Conservation (phyloP, 2,797 vertebrate species). For the Chelmon rostratus region DNA sequence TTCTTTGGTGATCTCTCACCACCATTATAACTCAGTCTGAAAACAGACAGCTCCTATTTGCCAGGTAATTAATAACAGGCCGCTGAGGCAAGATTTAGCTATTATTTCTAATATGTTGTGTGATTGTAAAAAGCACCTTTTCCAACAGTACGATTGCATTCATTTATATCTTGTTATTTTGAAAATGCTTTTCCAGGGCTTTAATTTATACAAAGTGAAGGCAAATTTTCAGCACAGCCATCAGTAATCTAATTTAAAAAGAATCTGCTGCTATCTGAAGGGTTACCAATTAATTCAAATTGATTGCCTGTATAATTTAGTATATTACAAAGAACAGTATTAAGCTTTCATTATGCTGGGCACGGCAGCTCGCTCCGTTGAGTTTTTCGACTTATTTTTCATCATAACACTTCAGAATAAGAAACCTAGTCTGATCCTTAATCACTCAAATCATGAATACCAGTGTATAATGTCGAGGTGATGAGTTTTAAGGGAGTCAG, state of each 20-base stretch:
- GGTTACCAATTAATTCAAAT: slow-evolving; percentile 79
- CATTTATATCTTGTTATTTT: slow-evolving; percentile 93
- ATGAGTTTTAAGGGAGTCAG: slow-evolving; percentile 67
- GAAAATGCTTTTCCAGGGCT: slow-evolving; percentile 84
- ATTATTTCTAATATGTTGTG: slow-evolving; percentile 97
- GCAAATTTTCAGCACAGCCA: slow-evolving; percentile 75
- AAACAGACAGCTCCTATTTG: slow-evolving; percentile 87
- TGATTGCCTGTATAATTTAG: slow-evolving; percentile 79
- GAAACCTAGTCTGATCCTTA: slow-evolving; percentile 51
- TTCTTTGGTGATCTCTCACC: slow-evolving; percentile 83
- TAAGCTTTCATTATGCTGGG: slow-evolving; percentile 73
- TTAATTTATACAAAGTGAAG: slow-evolving; percentile 86
- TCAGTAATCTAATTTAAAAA: slow-evolving; percentile 82
- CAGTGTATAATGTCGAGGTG: slow-evolving; percentile 47
- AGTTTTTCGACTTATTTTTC: slow-evolving; percentile 65
- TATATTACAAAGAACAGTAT: slow-evolving; percentile 71
- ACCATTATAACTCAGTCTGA: slow-evolving; percentile 79
- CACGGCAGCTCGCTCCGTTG: slow-evolving; percentile 54
- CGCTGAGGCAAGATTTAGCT: slow-evolving; percentile 91
- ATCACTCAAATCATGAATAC: slow-evolving; percentile 63
- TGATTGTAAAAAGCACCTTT: slow-evolving; percentile 96
- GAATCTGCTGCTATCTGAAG: slow-evolving; percentile 75
- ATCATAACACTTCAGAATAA: slow-evolving; percentile 54
- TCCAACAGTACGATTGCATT: slow-evolving; percentile 95
- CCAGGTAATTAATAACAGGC: slow-evolving; percentile 88